A percentile compares a stretch with the other conserved stretches of the same genome.
These are phyloP conservation scores for Mormyrops attenuatus DNA, from an alignment of 2,797 vertebrate species.

Conservation along the genomic window DNA sequence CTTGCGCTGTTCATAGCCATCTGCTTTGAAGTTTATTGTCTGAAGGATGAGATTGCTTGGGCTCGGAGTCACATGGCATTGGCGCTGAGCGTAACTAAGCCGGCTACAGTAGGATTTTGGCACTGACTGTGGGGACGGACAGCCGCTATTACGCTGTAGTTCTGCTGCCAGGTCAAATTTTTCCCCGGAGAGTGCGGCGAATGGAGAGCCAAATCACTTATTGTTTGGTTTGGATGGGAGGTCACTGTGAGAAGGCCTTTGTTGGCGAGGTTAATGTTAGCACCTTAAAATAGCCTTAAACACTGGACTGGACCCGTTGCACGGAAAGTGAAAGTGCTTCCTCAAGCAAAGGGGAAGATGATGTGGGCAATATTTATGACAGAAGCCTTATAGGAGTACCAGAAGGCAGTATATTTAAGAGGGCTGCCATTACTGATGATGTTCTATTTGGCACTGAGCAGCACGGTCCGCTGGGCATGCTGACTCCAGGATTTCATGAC, in stretches of 20 bases:
- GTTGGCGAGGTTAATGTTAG: conserved; percentile 3
- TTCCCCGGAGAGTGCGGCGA: not conserved
- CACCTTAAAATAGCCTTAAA: conserved; percentile 10
- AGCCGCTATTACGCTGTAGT: not conserved
- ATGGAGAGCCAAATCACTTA: not conserved
- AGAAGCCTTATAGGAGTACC: conserved; percentile 27
- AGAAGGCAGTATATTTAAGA: conserved; percentile 23
- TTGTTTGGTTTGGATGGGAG: not conserved
- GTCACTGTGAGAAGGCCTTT: not conserved
- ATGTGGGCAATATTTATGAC: conserved; percentile 39
- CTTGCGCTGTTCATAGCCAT: conserved; percentile 36
- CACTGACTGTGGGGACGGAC: not conserved
- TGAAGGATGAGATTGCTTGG: conserved; percentile 35
- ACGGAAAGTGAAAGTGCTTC: conserved; percentile 27
- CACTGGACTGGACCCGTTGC: not conserved
- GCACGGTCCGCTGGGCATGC: conserved; percentile 9
- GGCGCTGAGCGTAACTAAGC: conserved; percentile 19
- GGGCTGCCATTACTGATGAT: conserved; percentile 20
- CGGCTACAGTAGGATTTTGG: conserved; percentile 9
- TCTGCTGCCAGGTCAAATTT: not conserved
- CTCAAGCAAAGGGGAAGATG: conserved; percentile 33
- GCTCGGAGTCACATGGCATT: conserved; percentile 20
- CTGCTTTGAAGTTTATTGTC: conserved; percentile 48
- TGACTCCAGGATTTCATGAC: conserved; percentile 31
- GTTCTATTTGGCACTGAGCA: conserved; percentile 30